Conservation (phyloP, 2,113 vertebrate genomes). For the Heteronetta atricapilla region DNA sequence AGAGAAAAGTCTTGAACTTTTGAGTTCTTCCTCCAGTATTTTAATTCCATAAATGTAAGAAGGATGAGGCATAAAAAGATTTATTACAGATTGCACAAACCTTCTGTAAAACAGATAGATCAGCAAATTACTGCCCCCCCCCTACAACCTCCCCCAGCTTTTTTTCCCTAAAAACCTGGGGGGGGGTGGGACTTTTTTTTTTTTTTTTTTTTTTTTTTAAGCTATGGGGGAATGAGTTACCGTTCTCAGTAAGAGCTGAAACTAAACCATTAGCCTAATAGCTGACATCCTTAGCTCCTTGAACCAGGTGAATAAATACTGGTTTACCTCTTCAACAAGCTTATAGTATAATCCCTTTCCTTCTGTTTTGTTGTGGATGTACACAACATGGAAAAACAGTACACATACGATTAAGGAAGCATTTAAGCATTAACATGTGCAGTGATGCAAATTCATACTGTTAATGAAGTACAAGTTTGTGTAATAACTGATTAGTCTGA, state of each 20-base stretch:
- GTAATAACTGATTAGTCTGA: neutral
- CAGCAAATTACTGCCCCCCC: neutral
- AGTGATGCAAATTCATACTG: no score
- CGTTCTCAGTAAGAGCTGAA: neutral
- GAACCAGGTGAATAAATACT: neutral
- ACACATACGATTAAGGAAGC: rapidly evolving
- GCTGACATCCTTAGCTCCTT: neutral
- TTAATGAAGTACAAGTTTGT: neutral
- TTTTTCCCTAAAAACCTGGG: neutral
- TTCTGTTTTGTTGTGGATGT: neutral
- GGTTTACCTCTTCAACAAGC: neutral
- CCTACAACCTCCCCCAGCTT: neutral
- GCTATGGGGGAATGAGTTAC: neutral
- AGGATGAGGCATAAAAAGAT: neutral
- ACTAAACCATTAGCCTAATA: neutral
- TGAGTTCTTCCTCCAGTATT: neutral
- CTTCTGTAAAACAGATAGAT: neutral
- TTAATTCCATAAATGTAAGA: neutral
- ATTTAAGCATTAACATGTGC: neutral
- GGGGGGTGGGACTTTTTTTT: neutral
- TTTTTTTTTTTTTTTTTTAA: neutral
- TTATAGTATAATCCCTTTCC: neutral
- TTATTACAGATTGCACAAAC: neutral
- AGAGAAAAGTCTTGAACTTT: neutral
- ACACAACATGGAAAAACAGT: neutral